Conservation (phyloP, 2,888 invertebrate species). For the Camptogramma bilineatum region DNA sequence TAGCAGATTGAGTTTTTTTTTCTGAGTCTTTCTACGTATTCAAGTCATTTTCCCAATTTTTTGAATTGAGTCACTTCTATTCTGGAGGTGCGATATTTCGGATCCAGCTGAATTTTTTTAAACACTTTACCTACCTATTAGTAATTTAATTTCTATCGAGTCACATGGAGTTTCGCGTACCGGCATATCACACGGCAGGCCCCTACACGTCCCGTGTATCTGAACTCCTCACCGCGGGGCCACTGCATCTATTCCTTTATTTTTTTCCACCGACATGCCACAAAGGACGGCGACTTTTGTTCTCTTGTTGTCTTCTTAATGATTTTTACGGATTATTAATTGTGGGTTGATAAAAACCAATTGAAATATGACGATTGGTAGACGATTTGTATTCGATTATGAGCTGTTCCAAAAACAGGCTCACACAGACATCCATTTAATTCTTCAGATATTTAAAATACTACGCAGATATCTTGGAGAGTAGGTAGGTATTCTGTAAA, state of each 20-base stretch:
- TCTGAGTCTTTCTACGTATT: too few species aligned
- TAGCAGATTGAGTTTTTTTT: too few species aligned
- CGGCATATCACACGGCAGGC: constrained; percentile 57
- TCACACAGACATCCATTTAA: too few species aligned
- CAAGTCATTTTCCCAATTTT: too few species aligned
- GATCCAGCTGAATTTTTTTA: too few species aligned
- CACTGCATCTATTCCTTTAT: constrained; percentile 60
- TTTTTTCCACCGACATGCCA: constrained; percentile 66
- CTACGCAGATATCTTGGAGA: too few species aligned
- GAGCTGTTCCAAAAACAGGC: constrained; percentile 15
- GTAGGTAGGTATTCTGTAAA: too few species aligned
- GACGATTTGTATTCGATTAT: constrained; percentile 48
- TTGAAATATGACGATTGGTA: constrained; percentile 72
- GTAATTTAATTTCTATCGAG: too few species aligned
- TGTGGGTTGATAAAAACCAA: constrained; percentile 76
- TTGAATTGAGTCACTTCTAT: too few species aligned
- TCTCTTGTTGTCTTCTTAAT: constrained; percentile 82
- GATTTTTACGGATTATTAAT: constrained; percentile 85
- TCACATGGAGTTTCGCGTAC: constrained; percentile 26
- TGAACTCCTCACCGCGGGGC: constrained; percentile 66
- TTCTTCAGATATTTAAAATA: too few species aligned
- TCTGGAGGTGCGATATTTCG: too few species aligned
- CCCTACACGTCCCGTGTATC: constrained; percentile 76
- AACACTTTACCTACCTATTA: too few species aligned
- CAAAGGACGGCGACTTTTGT: constrained; percentile 83